Conservation (phyloP, 2,888 invertebrate species). For the Andricus quercusramuli region DNA sequence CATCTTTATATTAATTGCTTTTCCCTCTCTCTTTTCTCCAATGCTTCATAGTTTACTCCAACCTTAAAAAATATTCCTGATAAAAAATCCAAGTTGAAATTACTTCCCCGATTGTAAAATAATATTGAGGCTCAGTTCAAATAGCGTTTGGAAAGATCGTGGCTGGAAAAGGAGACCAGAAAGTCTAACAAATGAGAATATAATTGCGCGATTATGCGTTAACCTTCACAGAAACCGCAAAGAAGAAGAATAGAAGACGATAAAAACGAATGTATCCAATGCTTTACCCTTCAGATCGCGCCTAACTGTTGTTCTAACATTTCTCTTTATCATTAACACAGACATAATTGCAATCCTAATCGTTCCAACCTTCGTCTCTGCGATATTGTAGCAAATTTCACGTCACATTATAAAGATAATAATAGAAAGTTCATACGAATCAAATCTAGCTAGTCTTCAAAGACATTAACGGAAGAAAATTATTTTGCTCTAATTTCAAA, state of each 20-base stretch:
- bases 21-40: no score
- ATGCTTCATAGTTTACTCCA: no score
- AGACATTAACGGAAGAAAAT: not conserved
- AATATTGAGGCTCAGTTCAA: not conserved
- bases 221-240: slow-evolving; percentile 38
- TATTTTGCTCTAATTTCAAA: not conserved
- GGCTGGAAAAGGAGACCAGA: slow-evolving; percentile 27
- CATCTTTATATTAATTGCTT: no score
- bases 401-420: slow-evolving; percentile 7
- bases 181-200: slow-evolving; percentile 42
- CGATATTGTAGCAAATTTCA: slow-evolving; percentile 28
- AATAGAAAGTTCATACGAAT: not conserved
- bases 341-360: slow-evolving; percentile 34
- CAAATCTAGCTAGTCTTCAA: not conserved
- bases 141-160: slow-evolving; percentile 11
- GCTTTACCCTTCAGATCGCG: slow-evolving; percentile 35
- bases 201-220: slow-evolving; percentile 37
- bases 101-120: not conserved
- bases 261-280: slow-evolving; percentile 39
- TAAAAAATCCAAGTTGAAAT: no score
- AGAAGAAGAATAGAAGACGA: slow-evolving; percentile 40
- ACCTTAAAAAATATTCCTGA: no score
- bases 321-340: slow-evolving; percentile 37
- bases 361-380: slow-evolving; percentile 28
- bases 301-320: slow-evolving; percentile 38